Evolutionary conservation across 1,140 invertebrate genomes (phyloP).

Genomic region (Tribolium castaneum): DNA sequence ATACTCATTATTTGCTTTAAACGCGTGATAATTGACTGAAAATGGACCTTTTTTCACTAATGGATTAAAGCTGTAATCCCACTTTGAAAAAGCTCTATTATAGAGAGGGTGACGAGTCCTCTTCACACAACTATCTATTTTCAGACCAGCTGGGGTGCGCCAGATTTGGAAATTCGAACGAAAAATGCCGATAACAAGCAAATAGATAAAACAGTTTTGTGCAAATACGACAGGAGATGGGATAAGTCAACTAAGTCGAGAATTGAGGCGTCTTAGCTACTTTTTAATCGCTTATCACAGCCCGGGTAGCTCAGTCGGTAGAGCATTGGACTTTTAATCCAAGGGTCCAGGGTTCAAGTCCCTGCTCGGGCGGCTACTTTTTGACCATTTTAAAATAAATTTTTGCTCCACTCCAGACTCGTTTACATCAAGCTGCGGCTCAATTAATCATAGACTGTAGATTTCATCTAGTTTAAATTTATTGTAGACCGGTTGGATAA

Average conservation of each 20-base stretch:
- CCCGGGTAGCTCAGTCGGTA: constrained; percentile 84
- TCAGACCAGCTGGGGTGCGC: neutral
- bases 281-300: constrained; percentile 49
- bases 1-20: constrained; percentile 36
- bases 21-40: constrained; percentile 36
- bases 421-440: neutral
- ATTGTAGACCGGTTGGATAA: neutral
- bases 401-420: neutral
- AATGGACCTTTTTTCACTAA: constrained; percentile 21
- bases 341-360: constrained; percentile 83
- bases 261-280: neutral
- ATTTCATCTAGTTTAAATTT: constrained; percentile 33
- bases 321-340: constrained; percentile 84
- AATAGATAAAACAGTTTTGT: neutral
- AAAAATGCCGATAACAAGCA: neutral
- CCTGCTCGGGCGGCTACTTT: constrained; percentile 75
- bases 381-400: no score
- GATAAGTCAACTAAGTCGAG: neutral
- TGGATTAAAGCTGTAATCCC: constrained; percentile 7
- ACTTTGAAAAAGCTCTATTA: constrained; percentile 5
- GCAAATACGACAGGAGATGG: neutral
- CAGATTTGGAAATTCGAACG: neutral
- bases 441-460: constrained; percentile 21
- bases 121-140: constrained; percentile 2
- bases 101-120: neutral